Evolutionary conservation across 2,888 invertebrate genomes (phyloP).

Genomic region (Muscina levida): DNA sequence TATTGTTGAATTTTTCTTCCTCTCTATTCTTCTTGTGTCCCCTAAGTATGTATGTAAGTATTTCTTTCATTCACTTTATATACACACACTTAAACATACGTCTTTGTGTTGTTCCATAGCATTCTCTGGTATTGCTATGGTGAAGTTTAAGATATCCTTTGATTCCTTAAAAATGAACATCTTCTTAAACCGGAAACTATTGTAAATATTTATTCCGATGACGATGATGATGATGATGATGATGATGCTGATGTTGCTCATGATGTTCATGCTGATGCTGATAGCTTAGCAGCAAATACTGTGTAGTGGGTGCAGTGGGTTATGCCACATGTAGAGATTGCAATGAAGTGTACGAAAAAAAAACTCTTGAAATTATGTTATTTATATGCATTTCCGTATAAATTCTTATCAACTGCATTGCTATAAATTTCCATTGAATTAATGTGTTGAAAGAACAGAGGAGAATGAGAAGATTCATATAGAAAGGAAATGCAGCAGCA

Average conservation of each 20-base stretch:
- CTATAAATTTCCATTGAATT: conserved; percentile 17
- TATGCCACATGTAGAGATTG: background rate
- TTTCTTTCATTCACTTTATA: too few relatives aligned
- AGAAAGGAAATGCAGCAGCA: too few relatives aligned
- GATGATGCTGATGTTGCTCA: background rate
- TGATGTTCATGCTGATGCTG: background rate
- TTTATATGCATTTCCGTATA: conserved; percentile 57
- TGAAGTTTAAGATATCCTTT: conserved; percentile 51
- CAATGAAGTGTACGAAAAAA: conserved; percentile 9
- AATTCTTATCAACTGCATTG: conserved; percentile 32
- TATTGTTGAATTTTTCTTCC: conserved; percentile 13
- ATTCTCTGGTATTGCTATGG: conserved; percentile 29
- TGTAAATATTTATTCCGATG: background rate
- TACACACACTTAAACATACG: conserved; percentile 43
- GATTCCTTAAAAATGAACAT: conserved; percentile 44
- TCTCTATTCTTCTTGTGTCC: background rate
- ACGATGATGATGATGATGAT: background rate
- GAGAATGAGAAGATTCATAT: background rate
- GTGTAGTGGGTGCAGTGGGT: too few relatives aligned
- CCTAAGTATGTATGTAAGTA: background rate
- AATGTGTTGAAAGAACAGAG: conserved; percentile 23
- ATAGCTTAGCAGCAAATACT: too few relatives aligned
- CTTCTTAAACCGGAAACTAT: conserved; percentile 32
- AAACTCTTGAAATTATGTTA: conserved; percentile 46
- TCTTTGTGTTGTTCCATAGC: conserved; percentile 42